These are phyloP conservation scores for Myotis daubentonii DNA, from an alignment of 2,797 vertebrate species.

Conservation along the genomic window DNA sequence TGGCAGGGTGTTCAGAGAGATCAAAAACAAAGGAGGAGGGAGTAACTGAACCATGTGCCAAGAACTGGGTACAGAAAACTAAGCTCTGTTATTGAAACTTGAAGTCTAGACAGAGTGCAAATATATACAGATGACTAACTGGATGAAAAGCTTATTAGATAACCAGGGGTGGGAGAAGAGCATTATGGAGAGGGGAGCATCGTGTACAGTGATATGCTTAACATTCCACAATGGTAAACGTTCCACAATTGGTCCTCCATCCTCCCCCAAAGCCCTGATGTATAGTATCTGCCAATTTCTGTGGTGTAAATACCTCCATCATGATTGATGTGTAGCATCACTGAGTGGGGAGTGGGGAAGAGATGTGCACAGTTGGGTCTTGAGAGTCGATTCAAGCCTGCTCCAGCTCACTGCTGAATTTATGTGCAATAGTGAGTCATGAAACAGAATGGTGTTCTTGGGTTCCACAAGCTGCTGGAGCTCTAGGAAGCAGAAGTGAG, in stretches of 20 bases:
- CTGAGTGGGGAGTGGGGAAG: neutral
- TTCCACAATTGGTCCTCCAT: neutral
- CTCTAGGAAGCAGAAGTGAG: neutral
- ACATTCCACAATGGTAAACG: neutral
- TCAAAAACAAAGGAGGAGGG: neutral
- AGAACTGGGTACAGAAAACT: neutral
- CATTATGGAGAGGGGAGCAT: accelerated
- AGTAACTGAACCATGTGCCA: neutral
- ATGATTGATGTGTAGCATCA: neutral
- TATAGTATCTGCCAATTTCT: neutral
- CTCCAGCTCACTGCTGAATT: no score
- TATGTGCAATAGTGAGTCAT: accelerated
- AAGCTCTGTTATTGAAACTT: neutral
- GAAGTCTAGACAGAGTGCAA: neutral
- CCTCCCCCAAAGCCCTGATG: neutral
- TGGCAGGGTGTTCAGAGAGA: neutral
- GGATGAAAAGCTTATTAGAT: neutral
- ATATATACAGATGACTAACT: neutral
- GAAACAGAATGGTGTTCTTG: neutral
- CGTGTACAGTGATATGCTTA: neutral
- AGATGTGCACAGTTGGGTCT: neutral
- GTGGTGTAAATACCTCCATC: neutral
- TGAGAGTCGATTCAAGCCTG: neutral
- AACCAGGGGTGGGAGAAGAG: neutral
- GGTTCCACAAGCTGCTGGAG: neutral